Conservation (phyloP, 2,113 vertebrate species). For the Pontoporia blainvillei region DNA sequence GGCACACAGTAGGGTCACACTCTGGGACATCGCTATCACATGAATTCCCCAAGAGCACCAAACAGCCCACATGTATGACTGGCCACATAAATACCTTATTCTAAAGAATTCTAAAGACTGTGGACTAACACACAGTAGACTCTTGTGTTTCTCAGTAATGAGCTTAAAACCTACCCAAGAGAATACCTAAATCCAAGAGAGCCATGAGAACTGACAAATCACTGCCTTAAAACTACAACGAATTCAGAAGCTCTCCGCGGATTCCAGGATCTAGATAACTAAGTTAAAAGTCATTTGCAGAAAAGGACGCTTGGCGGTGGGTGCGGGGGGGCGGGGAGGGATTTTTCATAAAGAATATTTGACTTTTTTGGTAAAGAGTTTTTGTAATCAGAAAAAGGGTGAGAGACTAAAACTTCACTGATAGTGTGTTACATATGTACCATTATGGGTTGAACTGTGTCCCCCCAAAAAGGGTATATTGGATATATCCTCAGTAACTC, state of each 20-base stretch:
- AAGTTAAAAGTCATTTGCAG: not conserved
- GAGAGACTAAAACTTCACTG: not conserved
- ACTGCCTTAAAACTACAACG: not conserved
- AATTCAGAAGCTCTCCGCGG: not conserved
- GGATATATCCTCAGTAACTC: not conserved
- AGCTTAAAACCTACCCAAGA: not conserved
- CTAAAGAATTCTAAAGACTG: not conserved
- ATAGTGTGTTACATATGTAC: not conserved
- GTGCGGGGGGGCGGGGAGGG: accelerated
- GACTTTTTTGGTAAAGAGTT: not conserved
- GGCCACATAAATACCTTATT: not conserved
- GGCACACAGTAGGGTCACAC: not conserved
- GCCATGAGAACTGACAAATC: not conserved
- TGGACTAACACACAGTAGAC: not conserved
- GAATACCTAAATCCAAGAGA: not conserved
- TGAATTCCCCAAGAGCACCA: not conserved
- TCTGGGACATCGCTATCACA: not conserved
- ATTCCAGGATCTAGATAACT: not conserved
- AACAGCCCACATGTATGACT: not conserved
- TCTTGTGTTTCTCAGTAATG: not conserved
- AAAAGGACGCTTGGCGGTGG: not conserved
- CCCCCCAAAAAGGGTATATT: not conserved
- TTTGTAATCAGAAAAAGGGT: not conserved
- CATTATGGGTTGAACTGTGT: not conserved
- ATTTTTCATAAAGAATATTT: not conserved